Evolutionary conservation across 2,888 invertebrate genomes (phyloP), one percentile per base, ranked within the genome.

Genomic region (Trichopria drosophilae): DNA sequence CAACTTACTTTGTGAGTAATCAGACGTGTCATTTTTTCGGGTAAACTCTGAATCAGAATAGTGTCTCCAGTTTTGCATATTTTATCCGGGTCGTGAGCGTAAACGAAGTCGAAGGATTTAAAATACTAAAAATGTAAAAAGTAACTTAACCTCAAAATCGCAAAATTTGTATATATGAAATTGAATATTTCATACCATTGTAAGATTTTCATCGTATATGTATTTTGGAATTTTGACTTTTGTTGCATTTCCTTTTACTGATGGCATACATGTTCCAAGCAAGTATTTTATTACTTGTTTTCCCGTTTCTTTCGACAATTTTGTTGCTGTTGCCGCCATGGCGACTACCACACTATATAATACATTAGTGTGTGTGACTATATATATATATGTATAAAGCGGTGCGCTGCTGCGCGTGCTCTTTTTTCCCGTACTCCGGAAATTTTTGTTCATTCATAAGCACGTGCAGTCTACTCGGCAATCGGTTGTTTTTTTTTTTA

Each of bases 21-120:
- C 2, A 90, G 75, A 53, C 85, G 84, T 0, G 90, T 88, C 55
- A 90, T 65, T 72, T 85, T 88, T 50, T 84, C 76, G 2, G 87
- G 85, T 39, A 93, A 72, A 59, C 83, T 82, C 71, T 89, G 82
- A 59, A 93, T 85, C 10, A 93, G 77, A 4, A 91, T 91, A 35
- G 90, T 79, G 67, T 93, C 93, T 1, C 93, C 93, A 7, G 85
- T 82, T 77, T 90, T 90, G 68, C 90, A 90, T 36, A 80, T 66
- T 62, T 86, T 85, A 2, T 85, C 71, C 0, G 90, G 90, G 78
- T 93, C 93, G 67, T 87, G 80, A 28, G 90, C 92, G 66, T 86
- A 90, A 52, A 84, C 78, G 61, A 82, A 85, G 58, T 86, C 83
- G 58, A 84, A 82, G 72, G 87, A 85, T 58, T 81, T 80, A 67